Conservation (phyloP, 1,140 invertebrate genomes). For the Trichonephila clavipes region DNA sequence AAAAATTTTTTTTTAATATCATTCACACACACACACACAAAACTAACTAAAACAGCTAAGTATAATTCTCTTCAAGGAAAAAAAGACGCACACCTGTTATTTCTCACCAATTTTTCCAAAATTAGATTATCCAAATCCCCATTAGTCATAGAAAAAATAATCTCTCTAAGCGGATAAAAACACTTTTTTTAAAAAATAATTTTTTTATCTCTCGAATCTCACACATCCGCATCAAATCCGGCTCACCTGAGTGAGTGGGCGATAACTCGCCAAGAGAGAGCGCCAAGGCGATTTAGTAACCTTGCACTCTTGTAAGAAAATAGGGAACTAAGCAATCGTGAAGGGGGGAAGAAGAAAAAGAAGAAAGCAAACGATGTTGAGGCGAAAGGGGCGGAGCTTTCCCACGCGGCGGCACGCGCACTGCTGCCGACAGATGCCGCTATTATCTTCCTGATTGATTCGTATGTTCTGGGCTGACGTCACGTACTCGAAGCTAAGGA, state of each 20-base stretch:
- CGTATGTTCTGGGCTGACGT: slow-evolving; percentile 57
- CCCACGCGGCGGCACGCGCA: slow-evolving; percentile 73
- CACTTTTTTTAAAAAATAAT: neutral
- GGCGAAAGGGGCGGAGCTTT: slow-evolving; percentile 64
- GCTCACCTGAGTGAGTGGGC: neutral
- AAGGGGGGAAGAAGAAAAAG: neutral
- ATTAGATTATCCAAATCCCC: neutral
- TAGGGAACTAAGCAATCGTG: slow-evolving; percentile 36
- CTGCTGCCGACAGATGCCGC: slow-evolving; percentile 73
- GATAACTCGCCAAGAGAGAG: neutral
- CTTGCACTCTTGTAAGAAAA: slow-evolving; percentile 21
- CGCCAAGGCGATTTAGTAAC: neutral
- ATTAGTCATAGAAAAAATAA: slow-evolving; percentile 5
- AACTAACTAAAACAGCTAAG: too few relatives aligned
- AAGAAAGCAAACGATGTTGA: slow-evolving; percentile 7
- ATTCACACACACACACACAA: too few relatives aligned
- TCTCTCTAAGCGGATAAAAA: neutral
- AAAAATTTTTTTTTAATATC: too few relatives aligned
- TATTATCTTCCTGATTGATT: slow-evolving; percentile 76
- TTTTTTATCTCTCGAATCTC: neutral
- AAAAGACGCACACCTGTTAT: neutral
- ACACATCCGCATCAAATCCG: slow-evolving; percentile 10
- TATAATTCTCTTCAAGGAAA: neutral
- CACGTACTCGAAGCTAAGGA: slow-evolving; percentile 16
- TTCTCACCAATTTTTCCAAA: neutral